A percentile compares a stretch with the other conserved stretches of the same genome.
These are phyloP conservation scores for Rhegmatorhina hoffmannsi DNA, from an alignment of 2,113 vertebrate genomes.

Conservation along the genomic window DNA sequence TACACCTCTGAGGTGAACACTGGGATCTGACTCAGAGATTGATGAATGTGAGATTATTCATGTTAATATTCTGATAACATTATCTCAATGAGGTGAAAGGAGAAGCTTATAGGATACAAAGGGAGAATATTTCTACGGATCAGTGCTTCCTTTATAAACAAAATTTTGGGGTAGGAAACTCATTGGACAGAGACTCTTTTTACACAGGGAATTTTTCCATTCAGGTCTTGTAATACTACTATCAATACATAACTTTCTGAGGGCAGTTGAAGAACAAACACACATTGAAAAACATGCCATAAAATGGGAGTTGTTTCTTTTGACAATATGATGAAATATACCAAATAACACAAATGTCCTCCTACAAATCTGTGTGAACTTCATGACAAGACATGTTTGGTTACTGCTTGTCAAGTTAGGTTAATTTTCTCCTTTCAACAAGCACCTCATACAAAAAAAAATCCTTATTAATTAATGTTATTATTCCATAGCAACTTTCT, in stretches of 20 bases:
- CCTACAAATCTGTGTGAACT: conserved; percentile 21
- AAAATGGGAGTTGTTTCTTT: conserved; percentile 5
- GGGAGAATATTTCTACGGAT: background rate
- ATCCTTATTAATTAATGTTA: conserved; percentile 35
- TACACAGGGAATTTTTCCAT: background rate
- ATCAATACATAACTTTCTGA: conserved; percentile 1
- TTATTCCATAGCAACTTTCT: conserved; percentile 45
- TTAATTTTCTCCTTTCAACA: conserved; percentile 30
- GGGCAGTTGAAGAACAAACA: conserved; percentile 8
- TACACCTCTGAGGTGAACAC: background rate
- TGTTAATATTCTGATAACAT: conserved; percentile 9
- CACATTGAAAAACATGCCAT: background rate
- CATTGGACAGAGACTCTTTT: background rate
- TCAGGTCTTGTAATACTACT: background rate
- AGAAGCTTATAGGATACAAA: background rate
- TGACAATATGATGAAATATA: background rate
- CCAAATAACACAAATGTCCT: conserved; percentile 17
- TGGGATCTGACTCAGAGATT: background rate
- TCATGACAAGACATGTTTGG: background rate
- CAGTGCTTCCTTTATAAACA: background rate
- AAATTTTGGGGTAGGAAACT: background rate
- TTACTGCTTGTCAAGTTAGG: background rate
- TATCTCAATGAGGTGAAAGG: conserved; percentile 17
- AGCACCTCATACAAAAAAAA: conserved; percentile 13
- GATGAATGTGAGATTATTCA: conserved; percentile 3